Percentiles rank a stretch among this genome's conserved stretches.
phyloP scores from a whole-genome alignment of 2,113 vertebrate species.

The Microcebus griseorufus region DNA sequence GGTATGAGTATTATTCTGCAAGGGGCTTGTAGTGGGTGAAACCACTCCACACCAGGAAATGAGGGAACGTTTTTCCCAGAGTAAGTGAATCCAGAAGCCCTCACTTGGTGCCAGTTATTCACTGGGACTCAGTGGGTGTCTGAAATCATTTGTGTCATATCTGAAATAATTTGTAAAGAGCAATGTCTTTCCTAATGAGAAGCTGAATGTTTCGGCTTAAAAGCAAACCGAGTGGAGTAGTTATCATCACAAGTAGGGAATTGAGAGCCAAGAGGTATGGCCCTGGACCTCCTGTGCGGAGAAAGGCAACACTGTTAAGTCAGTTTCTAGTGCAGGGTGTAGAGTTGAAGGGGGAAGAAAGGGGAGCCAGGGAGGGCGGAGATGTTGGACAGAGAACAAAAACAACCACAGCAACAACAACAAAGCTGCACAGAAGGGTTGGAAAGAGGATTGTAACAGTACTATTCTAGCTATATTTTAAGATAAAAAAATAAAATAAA shows the following conservation, averaged over 20 bases:
- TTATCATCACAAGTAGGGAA: not conserved
- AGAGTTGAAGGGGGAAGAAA: not conserved
- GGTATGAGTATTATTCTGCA: not conserved
- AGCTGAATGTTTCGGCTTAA: not conserved
- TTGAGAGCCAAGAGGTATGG: not conserved
- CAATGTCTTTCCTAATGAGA: not conserved
- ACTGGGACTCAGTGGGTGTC: not conserved
- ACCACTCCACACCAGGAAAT: not conserved
- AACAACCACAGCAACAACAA: not conserved
- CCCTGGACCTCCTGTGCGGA: not conserved
- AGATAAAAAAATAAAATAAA: not conserved
- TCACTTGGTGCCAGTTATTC: not conserved
- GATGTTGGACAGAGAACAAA: not conserved
- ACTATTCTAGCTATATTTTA: not conserved
- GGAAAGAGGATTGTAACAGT: not conserved
- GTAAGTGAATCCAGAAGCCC: not conserved
- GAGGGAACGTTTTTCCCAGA: not conserved
- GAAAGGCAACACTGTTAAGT: not conserved
- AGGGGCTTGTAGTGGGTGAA: not conserved
- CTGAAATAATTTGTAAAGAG: not conserved
- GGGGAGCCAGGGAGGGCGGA: not conserved
- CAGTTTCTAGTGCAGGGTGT: not conserved
- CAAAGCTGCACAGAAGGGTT: not conserved
- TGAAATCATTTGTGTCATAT: not conserved
- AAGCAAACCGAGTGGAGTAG: not conserved